Evolutionary conservation across 1,140 invertebrate genomes (phyloP), one percentile per base, ranked within the genome.

Genomic region (Nephotettix cincticeps): DNA sequence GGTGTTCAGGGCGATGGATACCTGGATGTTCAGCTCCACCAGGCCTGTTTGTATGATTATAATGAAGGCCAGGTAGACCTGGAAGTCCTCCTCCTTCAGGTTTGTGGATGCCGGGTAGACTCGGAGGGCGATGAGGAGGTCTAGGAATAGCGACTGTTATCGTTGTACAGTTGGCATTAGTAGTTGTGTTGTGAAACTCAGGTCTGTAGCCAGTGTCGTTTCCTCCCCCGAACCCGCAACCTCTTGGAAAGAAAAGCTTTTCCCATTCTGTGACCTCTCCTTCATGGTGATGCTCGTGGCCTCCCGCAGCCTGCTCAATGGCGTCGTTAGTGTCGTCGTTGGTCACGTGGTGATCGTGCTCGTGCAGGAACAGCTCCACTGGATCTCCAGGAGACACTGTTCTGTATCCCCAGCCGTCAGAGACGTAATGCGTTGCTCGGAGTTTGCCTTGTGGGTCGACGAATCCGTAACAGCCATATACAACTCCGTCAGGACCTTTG

Each of bases 381-480:
- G 88, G 83, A 70, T 90, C 84, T 36, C 87, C 85, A 0, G 90
- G 87, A 72, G 86, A 84, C 0, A 93, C 86, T 0, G 90, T 86
- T 72, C 91, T 79, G 78, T 92, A 93, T 43, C 91, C 91, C 83
- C 90, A 90, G 51, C 87, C 86, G 79, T 93, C 91, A 65, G 90
- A 90, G 1, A 93, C 82, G 75, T 93, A 93, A 79, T 91, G 90
- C 28, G 89, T 91, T 30, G 87, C 88, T 45, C 86, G 82, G 1
- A 90, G 79, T 72, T 86, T 84, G 23, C 87, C 86, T 54, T 88
- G 85, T 0, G 89, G 86, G 77, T 91, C 89, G 17, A 92, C 84
- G 76, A 89, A 90, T 43, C 91, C 91, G 72, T 92, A 92, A 79
- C 91, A 92, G 72, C 91, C 91, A 72, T 91, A 92, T 0, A 90